Conservation (phyloP, 2,113 vertebrate species). For the Budorcas taxicolor region DNA sequence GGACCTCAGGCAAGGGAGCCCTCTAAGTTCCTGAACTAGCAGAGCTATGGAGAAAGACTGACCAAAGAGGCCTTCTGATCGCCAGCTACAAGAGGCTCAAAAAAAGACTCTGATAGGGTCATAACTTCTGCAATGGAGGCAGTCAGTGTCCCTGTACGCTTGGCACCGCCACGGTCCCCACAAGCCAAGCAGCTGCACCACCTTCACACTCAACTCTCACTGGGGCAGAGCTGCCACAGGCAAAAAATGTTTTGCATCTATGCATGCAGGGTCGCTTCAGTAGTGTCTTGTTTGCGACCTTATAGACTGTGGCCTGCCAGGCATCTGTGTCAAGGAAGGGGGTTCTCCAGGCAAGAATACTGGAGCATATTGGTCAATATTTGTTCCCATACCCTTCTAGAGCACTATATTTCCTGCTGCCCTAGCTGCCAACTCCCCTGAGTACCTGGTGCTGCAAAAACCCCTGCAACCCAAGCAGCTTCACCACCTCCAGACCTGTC, state of each 20-base stretch:
- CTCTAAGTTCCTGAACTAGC: neutral
- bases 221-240: neutral
- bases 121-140: fast-evolving
- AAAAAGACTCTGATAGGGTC: neutral
- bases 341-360: neutral
- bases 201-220: neutral
- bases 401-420: neutral
- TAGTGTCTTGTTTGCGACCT: neutral
- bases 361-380: neutral
- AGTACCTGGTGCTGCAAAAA: neutral
- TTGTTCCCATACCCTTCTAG: neutral
- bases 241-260: neutral
- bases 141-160: neutral
- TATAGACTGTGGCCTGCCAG: neutral
- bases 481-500: neutral
- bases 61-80: neutral
- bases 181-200: neutral
- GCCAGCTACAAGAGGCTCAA: neutral
- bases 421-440: neutral
- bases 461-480: neutral
- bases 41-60: neutral
- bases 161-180: neutral
- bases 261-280: neutral
- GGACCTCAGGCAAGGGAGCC: neutral
- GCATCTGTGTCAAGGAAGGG: neutral